Evolutionary conservation across 2,797 vertebrate species (phyloP).

Genomic region (Eremophila alpestris): DNA sequence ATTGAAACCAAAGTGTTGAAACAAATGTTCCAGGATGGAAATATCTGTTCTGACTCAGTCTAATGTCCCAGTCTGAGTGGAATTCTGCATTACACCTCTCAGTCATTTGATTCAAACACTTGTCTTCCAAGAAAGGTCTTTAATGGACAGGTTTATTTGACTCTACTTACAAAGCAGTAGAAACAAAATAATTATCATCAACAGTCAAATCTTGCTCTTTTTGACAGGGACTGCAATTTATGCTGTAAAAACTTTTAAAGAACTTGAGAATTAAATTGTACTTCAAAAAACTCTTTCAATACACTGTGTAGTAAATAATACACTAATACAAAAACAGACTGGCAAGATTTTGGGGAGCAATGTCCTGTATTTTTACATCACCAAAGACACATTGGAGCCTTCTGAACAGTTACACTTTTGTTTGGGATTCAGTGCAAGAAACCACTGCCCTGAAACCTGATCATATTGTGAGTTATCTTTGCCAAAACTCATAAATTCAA

Average conservation of each 20-base stretch:
- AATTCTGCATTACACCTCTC: neutral
- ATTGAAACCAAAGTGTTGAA: neutral
- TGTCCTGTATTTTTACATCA: neutral
- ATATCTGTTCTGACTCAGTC: neutral
- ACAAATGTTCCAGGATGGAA: neutral
- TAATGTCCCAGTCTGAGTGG: neutral
- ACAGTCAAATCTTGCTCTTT: neutral
- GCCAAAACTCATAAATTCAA: slow-evolving; percentile 22
- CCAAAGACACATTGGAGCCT: neutral
- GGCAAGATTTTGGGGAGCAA: neutral
- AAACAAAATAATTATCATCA: neutral
- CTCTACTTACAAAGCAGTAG: neutral
- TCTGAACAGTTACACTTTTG: neutral
- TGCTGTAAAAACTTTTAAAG: neutral
- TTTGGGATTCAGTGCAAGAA: slow-evolving; percentile 27
- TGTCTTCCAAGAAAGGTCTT: neutral
- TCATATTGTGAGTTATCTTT: neutral
- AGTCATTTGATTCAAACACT: neutral
- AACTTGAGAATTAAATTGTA: neutral
- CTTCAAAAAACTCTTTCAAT: neutral
- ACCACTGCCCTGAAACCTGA: neutral
- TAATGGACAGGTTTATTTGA: neutral
- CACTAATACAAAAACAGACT: neutral
- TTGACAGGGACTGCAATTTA: neutral
- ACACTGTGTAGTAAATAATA: neutral